Conservation (phyloP, 2,113 vertebrate species). For the Desmodus rotundus region DNA sequence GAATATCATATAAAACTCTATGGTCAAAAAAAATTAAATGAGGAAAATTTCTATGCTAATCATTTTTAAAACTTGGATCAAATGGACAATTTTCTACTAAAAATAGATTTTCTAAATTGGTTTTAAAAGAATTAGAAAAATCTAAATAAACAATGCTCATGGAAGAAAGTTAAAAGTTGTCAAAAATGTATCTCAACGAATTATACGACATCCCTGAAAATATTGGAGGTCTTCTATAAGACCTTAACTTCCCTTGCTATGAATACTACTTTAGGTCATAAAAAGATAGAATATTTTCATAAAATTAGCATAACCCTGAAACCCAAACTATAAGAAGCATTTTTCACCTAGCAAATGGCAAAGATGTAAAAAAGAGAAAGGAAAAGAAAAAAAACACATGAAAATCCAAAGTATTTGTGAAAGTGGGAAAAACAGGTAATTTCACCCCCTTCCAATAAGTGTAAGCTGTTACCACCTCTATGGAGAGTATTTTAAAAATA, state of each 20-base stretch:
- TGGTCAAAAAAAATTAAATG: neutral
- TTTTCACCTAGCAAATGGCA: neutral
- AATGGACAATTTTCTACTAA: conserved; percentile 7
- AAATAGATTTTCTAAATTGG: conserved; percentile 3
- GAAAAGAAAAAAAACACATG: neutral
- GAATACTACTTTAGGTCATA: neutral
- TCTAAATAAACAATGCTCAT: neutral
- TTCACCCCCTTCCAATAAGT: neutral
- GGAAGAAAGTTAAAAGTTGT: neutral
- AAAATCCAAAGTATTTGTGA: neutral
- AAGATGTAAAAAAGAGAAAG: neutral
- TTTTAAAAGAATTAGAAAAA: conserved; percentile 35
- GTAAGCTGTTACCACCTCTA: neutral
- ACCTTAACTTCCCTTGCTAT: neutral
- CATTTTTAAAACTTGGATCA: neutral
- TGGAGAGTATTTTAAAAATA: neutral
- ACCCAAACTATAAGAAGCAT: neutral
- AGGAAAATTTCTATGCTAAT: neutral
- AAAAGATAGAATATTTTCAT: neutral
- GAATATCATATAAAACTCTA: neutral
- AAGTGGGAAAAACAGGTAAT: neutral
- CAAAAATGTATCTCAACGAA: neutral
- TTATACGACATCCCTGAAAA: neutral
- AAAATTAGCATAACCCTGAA: neutral
- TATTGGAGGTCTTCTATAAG: neutral